Evolutionary conservation across 2,797 vertebrate genomes (phyloP).

Genomic region (Rhabdophis nuchalis): DNA sequence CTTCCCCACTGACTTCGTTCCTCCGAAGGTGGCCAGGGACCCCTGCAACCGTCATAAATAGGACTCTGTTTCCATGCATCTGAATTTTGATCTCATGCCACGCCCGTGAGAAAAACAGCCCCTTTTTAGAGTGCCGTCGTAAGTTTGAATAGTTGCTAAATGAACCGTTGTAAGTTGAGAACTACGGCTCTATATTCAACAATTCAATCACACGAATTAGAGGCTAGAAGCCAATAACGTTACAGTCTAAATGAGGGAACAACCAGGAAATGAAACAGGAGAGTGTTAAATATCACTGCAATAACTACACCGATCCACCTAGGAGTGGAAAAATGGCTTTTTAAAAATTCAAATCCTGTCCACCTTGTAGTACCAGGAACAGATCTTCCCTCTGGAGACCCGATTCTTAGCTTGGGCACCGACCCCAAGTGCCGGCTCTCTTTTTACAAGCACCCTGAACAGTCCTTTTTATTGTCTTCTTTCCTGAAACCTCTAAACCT

Average conservation of each 20-base stretch:
- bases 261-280: neutral
- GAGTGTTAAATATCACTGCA: neutral
- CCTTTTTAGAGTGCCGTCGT: neutral
- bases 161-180: neutral
- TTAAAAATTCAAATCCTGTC: neutral
- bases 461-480: slow-evolving; percentile 66
- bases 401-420: slow-evolving; percentile 37
- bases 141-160: neutral
- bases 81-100: too few species aligned
- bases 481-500: slow-evolving; percentile 74
- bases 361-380: neutral
- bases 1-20: too few species aligned
- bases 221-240: neutral
- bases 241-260: neutral
- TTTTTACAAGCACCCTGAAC: slow-evolving; percentile 19
- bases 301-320: neutral
- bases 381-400: slow-evolving; percentile 21
- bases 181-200: neutral
- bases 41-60: too few species aligned
- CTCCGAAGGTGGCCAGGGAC: too few species aligned
- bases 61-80: too few species aligned
- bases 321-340: neutral
- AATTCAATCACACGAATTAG: neutral
- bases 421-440: slow-evolving; percentile 24
- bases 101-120: too few species aligned